Conservation (phyloP, 2,888 invertebrate genomes). For the Junonia oenone region DNA sequence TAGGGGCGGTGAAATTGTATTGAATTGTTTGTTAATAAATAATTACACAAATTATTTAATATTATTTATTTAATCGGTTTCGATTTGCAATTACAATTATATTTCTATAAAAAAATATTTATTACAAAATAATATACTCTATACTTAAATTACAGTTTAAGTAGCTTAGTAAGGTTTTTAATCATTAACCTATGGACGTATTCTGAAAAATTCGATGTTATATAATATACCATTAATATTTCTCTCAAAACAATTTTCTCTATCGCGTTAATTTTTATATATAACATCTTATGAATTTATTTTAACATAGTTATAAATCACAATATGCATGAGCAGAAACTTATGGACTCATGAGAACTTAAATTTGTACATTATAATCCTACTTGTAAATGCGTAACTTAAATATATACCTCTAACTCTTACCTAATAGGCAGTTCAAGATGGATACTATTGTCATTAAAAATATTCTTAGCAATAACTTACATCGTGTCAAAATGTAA, state of each 20-base stretch:
- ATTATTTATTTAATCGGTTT: slow-evolving; percentile 35
- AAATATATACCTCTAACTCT: slow-evolving; percentile 33
- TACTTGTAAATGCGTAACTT: slow-evolving; percentile 69
- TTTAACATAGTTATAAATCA: slow-evolving; percentile 43
- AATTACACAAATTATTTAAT: slow-evolving; percentile 28
- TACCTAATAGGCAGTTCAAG: slow-evolving; percentile 39
- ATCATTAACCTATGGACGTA: slow-evolving; percentile 46
- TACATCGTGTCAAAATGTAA: slow-evolving; percentile 40
- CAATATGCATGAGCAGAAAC: slow-evolving; percentile 58
- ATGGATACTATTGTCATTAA: slow-evolving; percentile 39
- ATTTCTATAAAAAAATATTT: slow-evolving; percentile 46
- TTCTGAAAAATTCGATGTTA: slow-evolving; percentile 35
- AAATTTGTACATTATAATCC: slow-evolving; percentile 68
- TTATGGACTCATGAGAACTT: slow-evolving; percentile 57
- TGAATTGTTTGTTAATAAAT: too few species aligned
- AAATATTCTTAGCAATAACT: slow-evolving; percentile 24
- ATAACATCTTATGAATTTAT: not conserved
- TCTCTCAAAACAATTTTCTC: slow-evolving; percentile 9
- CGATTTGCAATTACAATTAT: slow-evolving; percentile 32
- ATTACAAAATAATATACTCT: slow-evolving; percentile 44
- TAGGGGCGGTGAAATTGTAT: too few species aligned
- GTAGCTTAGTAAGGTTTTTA: slow-evolving; percentile 28
- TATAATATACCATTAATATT: slow-evolving; percentile 11
- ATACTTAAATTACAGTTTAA: slow-evolving; percentile 35
- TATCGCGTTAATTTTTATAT: slow-evolving; percentile 1